These are phyloP conservation scores for Rattus rattus DNA, from an alignment of 2,113 vertebrate species.

Conservation along the genomic window DNA sequence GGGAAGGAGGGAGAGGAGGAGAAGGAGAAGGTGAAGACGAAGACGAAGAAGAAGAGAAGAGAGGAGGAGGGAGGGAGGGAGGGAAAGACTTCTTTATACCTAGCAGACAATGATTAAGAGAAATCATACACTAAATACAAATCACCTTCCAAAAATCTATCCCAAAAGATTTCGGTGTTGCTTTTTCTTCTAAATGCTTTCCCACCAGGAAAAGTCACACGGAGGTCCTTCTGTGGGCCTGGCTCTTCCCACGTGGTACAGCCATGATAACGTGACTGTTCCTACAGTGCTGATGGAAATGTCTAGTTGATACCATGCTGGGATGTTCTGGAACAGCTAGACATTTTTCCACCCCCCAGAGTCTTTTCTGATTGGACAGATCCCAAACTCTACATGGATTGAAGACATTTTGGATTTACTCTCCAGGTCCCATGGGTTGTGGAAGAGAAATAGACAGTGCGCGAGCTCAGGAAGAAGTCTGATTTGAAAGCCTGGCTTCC, in stretches of 20 bases:
- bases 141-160: not conserved
- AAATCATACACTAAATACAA: not conserved
- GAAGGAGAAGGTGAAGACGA: no score
- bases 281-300: fast-evolving
- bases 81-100: not conserved
- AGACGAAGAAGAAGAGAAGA: not conserved
- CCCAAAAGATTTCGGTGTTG: fast-evolving
- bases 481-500: not conserved
- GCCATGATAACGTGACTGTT: fast-evolving
- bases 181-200: not conserved
- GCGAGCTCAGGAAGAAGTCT: not conserved
- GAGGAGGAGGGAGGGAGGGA: not conserved
- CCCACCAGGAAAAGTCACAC: not conserved
- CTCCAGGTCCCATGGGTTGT: not conserved
- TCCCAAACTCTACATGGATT: not conserved
- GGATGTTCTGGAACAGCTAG: fast-evolving
- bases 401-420: not conserved
- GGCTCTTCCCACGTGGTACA: fast-evolving
- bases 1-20: no score
- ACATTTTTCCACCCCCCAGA: not conserved
- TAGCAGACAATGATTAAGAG: not conserved
- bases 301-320: fast-evolving
- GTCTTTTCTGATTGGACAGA: not conserved
- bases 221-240: no score
- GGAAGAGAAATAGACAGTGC: not conserved